Evolutionary conservation across 2,797 vertebrate genomes (phyloP).

Genomic region (Carcharodon carcharias): DNA sequence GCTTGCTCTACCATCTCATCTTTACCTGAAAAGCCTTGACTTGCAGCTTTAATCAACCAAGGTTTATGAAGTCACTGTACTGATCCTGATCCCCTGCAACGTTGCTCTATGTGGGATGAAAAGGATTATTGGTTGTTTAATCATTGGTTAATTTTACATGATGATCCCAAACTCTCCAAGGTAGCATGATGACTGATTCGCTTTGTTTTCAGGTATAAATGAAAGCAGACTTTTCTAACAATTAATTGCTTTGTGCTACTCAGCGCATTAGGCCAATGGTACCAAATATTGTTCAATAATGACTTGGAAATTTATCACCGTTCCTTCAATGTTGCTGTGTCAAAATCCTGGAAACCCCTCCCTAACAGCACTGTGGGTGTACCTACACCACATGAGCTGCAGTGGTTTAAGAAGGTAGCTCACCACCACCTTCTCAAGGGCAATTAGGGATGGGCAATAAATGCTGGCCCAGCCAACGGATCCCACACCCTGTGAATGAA

Average conservation of each 20-base stretch:
- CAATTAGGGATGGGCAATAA: too few species aligned
- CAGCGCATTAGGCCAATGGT: neutral
- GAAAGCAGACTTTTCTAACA: neutral
- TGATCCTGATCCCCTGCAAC: neutral
- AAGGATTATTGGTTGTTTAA: neutral
- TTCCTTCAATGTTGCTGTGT: too few species aligned
- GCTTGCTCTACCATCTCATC: neutral
- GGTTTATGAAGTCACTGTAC: neutral
- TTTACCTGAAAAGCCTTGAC: neutral
- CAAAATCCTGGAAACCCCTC: too few species aligned
- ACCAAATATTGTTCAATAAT: neutral
- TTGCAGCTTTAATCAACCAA: too few species aligned
- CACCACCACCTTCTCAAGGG: too few species aligned
- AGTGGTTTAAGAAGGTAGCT: too few species aligned
- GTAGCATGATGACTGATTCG: neutral
- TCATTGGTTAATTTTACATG: neutral
- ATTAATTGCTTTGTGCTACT: neutral
- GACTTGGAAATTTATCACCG: too few species aligned
- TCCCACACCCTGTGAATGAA: too few species aligned
- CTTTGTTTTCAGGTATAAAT: too few species aligned
- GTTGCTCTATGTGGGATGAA: neutral
- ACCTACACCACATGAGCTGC: too few species aligned
- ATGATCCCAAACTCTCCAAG: neutral
- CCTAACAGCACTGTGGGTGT: too few species aligned
- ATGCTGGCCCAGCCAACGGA: too few species aligned